Base-by-base conservation (phyloP, 1,140 invertebrate genomes). In the Zaprionus taronus region DNA sequence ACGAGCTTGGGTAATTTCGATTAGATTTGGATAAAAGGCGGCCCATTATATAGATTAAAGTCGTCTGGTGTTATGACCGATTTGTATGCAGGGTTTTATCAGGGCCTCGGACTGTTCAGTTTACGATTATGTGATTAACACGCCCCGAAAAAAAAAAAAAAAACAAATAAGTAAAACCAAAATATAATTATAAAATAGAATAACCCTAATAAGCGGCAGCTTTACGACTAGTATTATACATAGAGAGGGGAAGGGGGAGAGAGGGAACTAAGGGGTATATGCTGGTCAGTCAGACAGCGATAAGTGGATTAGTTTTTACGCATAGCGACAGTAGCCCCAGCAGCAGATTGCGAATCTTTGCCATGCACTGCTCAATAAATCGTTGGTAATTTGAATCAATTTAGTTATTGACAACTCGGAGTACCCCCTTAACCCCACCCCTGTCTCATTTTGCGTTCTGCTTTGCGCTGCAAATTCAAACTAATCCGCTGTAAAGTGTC, bases 11-110 rank as follows among this genome's bases (percentile, higher is more conserved):
- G 41, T 5, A 47, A 67, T 82, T 82, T 85, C 31, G 85, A 89
- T 89, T 90, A 89, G 85, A 89, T 89, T 90, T 89, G 85, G 85
- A 89, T 89, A 89, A 90, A 89, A 90, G 85, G 82, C 85, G 85
- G 85, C 76, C 67, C 73, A 69, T 80, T 83, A 80, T 85, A 90
- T 90, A 90, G 85, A 90, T 89, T 89, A 90, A 72, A 81, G 51
- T 61, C 62, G 47, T 51, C 5, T 41, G 38, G 77, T 62, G 56
- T 77, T 72, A 89, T 81, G 55, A 83, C 56, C 83, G 83, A 78
- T 83, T 78, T 78, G 74, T 57, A 31, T 47, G 15, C n/a, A 36
- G 60, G 38, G 55, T 65, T 72, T 82, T 82, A 82, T 82, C 80
- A 63, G 62, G 28, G 31, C 31, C 31, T 34, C 31, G 31, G 26